Conservation (phyloP, 2,888 invertebrate species). For the Gryllus longicercus region DNA sequence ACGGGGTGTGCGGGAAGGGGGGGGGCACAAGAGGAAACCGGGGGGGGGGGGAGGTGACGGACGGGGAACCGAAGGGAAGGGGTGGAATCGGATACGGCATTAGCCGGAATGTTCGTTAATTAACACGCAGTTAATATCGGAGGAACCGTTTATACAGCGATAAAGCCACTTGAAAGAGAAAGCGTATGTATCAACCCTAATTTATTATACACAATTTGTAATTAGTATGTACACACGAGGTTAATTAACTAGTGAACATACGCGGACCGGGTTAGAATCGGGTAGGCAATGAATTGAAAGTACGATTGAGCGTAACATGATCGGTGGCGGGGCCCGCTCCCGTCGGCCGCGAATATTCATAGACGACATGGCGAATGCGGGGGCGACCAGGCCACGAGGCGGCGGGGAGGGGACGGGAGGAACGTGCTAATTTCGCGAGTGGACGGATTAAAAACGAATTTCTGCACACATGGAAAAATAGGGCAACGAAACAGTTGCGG, state of each 20-base stretch:
- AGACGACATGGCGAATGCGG: too few species aligned
- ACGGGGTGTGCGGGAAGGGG: background rate
- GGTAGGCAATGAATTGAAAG: conserved; percentile 5
- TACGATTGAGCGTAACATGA: background rate
- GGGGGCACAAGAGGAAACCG: background rate
- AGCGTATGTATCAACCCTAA: conserved; percentile 2
- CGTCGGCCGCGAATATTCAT: too few species aligned
- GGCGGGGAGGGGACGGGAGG: too few species aligned
- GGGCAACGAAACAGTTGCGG: background rate
- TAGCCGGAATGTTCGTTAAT: background rate
- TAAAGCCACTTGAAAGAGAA: conserved; percentile 9
- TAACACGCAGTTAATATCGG: conserved; percentile 8
- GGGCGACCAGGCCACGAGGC: too few species aligned
- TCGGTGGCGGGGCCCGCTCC: too few species aligned
- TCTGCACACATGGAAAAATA: background rate
- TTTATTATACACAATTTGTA: conserved; percentile 17
- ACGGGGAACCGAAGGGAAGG: background rate
- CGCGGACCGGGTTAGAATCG: background rate
- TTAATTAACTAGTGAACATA: conserved; percentile 1
- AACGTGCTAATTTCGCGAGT: background rate
- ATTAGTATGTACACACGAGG: conserved; percentile 17
- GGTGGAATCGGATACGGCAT: background rate
- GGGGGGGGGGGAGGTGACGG: too few species aligned
- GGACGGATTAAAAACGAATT: conserved; percentile 8
- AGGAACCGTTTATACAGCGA: conserved; percentile 2